Base-by-base conservation (phyloP, 2,888 invertebrate genomes). In the Hermaeophaga mercurialis region DNA sequence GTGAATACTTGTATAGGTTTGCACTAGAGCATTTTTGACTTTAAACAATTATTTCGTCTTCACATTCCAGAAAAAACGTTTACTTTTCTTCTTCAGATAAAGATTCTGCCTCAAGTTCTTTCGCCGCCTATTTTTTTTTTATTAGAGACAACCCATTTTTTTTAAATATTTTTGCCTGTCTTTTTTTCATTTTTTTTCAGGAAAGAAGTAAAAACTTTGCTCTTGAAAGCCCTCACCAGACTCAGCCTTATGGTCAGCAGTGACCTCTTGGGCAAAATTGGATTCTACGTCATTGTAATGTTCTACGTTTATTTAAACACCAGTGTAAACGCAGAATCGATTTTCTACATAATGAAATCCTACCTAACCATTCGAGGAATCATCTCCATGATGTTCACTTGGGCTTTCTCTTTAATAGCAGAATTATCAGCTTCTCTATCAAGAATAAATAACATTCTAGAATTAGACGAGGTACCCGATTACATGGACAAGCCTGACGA, bases 401-500 rank as follows among this genome's bases (percentile, higher is more conserved):
- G 67, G n/a, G 68, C 66, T 1, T 62, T 69, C 26, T 55, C 63
- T 4, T 56, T 65, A 39, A 56, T 61, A 9, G 71, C 69, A 1
- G 71, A 71, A 53, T 43, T 70, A 31, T 17, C 61, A 3, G 71
- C 71, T 1, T 61, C 66, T 2, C 26, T 61, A 12, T 57, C 56
- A 9, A 62, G 71, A 46, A 69, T 71, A 17, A 60, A 61, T 19
- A 66, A 54, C 34, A 53, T 71, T 14, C 28, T 82, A 67, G 64
- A 78, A 60, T 77, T 78, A 54, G 79, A 80, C 15, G 82, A 82
- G 60, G 45, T 69, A 2, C 34, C 34, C 3, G 34, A 47, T 9
- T 56, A 58, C n/a, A n/a, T n/a, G n/a, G 58, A 61, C 9, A 58
- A 62, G 8, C 57, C 66, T 71, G 34, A 68, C 68, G 3, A 54